A percentile compares a stretch with the other conserved stretches of the same genome.
Conservation (phyloP, 2,888 invertebrate species). For the Brachynemurus nebulosus region DNA sequence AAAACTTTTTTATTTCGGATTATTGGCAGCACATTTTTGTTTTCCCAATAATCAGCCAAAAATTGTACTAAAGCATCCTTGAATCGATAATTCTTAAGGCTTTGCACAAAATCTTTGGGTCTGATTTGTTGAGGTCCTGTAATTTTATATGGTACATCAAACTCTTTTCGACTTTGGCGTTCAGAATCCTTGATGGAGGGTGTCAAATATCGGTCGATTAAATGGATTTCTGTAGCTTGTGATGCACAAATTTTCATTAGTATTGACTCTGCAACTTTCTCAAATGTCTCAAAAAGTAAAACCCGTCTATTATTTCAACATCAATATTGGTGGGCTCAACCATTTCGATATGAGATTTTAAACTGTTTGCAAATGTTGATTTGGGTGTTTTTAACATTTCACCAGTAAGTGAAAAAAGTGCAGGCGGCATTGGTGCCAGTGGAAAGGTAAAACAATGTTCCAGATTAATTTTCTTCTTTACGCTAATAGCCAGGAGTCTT, state of each 20-base stretch:
- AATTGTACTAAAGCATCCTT: not conserved
- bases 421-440: not conserved
- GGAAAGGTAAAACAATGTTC: not conserved
- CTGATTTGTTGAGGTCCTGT: not conserved
- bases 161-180: not conserved
- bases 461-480: not conserved
- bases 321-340: conserved; percentile 14
- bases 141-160: not conserved
- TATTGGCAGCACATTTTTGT: no score
- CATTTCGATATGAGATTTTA: conserved; percentile 18
- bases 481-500: not conserved
- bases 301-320: conserved; percentile 18
- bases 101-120: not conserved
- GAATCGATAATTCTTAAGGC: not conserved
- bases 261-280: conserved; percentile 19
- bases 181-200: not conserved
- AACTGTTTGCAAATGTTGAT: conserved; percentile 7
- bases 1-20: no score
- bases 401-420: not conserved
- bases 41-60: no score
- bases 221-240: conserved; percentile 17
- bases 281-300: conserved; percentile 15
- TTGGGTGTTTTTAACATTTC: not conserved
- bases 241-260: conserved; percentile 15
- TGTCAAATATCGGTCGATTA: conserved; percentile 12